A percentile compares a stretch with the other conserved stretches of the same genome.
These are phyloP conservation scores for Halcyon leucocephala DNA, from an alignment of 2,797 vertebrate genomes.

Conservation along the genomic window DNA sequence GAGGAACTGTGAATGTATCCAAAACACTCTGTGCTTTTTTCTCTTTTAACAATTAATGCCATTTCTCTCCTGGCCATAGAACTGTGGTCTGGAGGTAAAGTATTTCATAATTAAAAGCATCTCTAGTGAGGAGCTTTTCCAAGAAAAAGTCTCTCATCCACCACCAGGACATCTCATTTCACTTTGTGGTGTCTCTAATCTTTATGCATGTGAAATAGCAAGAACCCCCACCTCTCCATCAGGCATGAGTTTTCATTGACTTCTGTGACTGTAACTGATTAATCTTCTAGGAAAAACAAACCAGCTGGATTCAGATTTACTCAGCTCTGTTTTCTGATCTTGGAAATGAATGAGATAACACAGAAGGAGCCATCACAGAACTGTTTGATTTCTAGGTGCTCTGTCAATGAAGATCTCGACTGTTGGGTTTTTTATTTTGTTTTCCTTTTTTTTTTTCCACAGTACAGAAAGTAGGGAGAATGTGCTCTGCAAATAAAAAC, in stretches of 20 bases:
- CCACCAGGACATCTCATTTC: background rate
- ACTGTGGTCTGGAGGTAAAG: background rate
- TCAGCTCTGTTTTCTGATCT: background rate
- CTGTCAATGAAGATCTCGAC: background rate
- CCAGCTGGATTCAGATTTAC: background rate
- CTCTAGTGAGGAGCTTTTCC: background rate
- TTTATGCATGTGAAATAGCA: background rate
- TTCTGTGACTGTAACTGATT: background rate
- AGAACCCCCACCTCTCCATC: background rate
- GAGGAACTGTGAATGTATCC: background rate
- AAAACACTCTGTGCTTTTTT: background rate
- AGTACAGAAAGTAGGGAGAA: background rate
- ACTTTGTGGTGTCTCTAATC: background rate
- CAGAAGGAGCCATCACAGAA: background rate
- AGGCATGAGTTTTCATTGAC: background rate
- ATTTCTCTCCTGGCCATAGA: background rate
- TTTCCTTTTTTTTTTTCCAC: background rate
- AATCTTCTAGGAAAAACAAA: background rate
- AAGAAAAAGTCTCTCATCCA: background rate
- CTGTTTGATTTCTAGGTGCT: background rate
- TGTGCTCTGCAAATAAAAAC: background rate
- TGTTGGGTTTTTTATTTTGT: background rate
- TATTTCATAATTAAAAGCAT: background rate
- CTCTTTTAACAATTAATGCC: background rate
- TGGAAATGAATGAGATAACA: background rate